phyloP scores from a whole-genome alignment of 2,888 invertebrate genomes.

The Chalcosyrphus nemorum region DNA sequence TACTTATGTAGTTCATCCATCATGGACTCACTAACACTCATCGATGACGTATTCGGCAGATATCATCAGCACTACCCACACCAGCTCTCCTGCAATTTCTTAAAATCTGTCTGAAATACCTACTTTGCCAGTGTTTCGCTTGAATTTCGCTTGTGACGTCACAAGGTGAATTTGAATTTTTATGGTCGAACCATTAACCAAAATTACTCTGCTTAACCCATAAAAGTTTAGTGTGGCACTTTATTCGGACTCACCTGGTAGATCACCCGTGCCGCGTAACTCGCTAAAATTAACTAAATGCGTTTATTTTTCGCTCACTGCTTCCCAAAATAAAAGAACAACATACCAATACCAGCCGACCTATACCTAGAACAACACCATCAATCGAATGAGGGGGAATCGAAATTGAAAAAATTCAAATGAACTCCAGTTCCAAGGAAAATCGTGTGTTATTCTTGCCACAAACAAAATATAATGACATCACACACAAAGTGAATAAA shows the following conservation, averaged over 20 bases:
- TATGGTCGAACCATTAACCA: slow-evolving; percentile 16
- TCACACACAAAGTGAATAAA: slow-evolving; percentile 53
- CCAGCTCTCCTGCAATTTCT: slow-evolving; percentile 15
- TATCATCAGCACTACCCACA: slow-evolving; percentile 16
- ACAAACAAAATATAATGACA: slow-evolving; percentile 53
- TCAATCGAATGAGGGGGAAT: neutral
- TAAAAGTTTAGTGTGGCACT: slow-evolving; percentile 42
- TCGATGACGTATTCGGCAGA: slow-evolving; percentile 45
- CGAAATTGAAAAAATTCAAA: slow-evolving; percentile 32
- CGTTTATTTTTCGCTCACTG: slow-evolving; percentile 36
- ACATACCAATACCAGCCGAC: no score
- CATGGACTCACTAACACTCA: slow-evolving; percentile 27
- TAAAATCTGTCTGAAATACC: slow-evolving; percentile 20
- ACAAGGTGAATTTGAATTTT: slow-evolving; percentile 26
- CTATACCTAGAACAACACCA: no score
- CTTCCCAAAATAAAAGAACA: slow-evolving; percentile 30
- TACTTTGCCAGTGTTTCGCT: neutral
- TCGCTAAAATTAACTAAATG: slow-evolving; percentile 41
- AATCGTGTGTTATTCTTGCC: slow-evolving; percentile 35
- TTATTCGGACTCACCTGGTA: slow-evolving; percentile 44
- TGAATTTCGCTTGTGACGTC: slow-evolving; percentile 42
- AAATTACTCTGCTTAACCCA: slow-evolving; percentile 15
- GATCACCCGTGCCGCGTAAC: slow-evolving; percentile 36
- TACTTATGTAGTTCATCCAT: slow-evolving; percentile 32
- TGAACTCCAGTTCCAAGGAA: slow-evolving; percentile 30